Percentiles rank a stretch among this genome's conserved stretches.
Conservation (phyloP, 1,140 invertebrate species). For the Aporrectodea caliginosa region DNA sequence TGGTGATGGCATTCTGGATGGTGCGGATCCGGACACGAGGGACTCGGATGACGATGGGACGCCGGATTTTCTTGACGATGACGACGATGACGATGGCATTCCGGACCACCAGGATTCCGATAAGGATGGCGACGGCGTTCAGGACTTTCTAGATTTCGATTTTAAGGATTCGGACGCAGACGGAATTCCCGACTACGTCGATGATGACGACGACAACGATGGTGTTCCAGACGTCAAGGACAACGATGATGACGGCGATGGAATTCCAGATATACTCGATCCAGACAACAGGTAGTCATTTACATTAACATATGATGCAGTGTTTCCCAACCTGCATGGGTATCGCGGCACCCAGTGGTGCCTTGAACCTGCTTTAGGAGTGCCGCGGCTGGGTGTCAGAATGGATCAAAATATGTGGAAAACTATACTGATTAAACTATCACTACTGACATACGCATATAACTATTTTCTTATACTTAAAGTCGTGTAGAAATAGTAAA, state of each 20-base stretch:
- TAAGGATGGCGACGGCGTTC: background rate
- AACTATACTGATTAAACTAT: no score
- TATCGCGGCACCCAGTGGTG: no score
- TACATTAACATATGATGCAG: no score
- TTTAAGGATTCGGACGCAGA: background rate
- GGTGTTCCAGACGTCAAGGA: constrained; percentile 10
- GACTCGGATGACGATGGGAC: constrained; percentile 22
- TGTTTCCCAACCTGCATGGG: no score
- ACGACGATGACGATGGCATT: constrained; percentile 23
- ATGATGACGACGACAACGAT: constrained; percentile 1
- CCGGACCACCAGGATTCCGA: background rate
- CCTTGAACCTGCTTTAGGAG: no score
- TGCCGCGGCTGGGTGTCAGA: no score
- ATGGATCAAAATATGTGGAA: no score
- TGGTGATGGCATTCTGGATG: constrained; percentile 18
- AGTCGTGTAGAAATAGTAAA: no score
- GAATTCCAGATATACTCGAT: constrained; percentile 23
- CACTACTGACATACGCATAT: no score
- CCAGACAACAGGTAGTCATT: constrained; percentile 15
- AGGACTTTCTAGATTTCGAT: no score
- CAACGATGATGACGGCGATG: constrained; percentile 24
- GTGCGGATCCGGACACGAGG: background rate
- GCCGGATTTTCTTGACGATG: constrained; percentile 7
- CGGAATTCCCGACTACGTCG: background rate
- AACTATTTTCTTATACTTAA: no score